Evolutionary conservation across 2,888 invertebrate species (phyloP).

Genomic region (Noctua fimbriata): DNA sequence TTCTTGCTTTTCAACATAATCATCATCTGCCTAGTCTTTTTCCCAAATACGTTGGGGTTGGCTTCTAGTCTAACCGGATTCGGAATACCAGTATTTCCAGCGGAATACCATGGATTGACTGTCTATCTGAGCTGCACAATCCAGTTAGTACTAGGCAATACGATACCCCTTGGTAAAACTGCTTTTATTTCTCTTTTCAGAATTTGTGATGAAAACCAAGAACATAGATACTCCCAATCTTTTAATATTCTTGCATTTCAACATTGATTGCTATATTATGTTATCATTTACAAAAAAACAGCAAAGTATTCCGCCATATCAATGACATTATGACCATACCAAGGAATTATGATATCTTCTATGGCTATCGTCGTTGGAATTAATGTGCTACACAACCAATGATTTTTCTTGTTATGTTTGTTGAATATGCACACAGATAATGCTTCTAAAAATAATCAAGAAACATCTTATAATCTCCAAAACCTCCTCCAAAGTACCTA

Average conservation of each 20-base stretch:
- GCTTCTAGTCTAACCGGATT: neutral
- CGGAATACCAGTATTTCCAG: too few relatives aligned
- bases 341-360: neutral
- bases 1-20: too few relatives aligned
- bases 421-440: neutral
- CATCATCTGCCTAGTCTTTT: neutral
- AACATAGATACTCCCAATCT: neutral
- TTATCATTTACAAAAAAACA: neutral
- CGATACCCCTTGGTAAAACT: neutral
- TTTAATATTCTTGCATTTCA: neutral
- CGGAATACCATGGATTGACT: too few relatives aligned
- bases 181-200: neutral
- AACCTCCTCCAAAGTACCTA: neutral
- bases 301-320: neutral
- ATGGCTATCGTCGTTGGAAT: too few relatives aligned
- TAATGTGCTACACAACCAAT: neutral
- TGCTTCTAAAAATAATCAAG: neutral
- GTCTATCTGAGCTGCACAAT: too few relatives aligned
- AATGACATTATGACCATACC: neutral
- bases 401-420: neutral
- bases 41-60: neutral
- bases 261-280: neutral
- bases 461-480: neutral
- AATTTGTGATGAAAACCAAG: neutral
- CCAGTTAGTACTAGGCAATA: too few relatives aligned